Evolutionary conservation across 1,140 invertebrate species (phyloP), one percentile per base, ranked within the genome.

Genomic region (Drosophila saltans): DNA sequence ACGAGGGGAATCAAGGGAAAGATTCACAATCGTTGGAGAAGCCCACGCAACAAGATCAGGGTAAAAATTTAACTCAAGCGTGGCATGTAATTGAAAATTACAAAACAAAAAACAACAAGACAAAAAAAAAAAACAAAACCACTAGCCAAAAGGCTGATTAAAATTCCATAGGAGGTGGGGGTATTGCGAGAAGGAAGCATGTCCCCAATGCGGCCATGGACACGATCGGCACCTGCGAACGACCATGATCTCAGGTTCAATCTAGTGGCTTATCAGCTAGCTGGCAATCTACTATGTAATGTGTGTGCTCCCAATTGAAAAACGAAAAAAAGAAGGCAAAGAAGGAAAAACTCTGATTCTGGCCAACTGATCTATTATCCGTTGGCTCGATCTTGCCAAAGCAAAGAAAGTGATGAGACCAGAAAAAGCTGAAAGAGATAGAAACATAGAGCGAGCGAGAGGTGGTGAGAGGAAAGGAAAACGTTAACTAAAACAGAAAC

Each of bases 61-160:
- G 45, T 59, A 60, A 76, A 69, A 66, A 66, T 67, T 64, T 74
- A 45, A 64, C 73, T 82, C 83, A 66, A 86, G 80, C 84, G 84
- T 89, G 84, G 78, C 84, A 78, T 89, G 84, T 89, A 89, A 89
- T 89, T 89, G 85, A 78, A 89, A 84, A 79, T 73, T 90, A 84
- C 60, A 69, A 65, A 71, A 21, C 62, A 11, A 28, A 48, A 48
- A 48, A 9, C 39, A 52, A 36, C 3, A 36, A 36, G 33, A 7
- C 33, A 36, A 21, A 68, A 11, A 28, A 48, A 48, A 26, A 26
- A 52, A 24, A 39, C 1, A 40, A 40, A 40, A 40, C 4, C 39
- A 52, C 45, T 52, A 52, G 73, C 75, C 52, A 36, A 67, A 70
- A 74, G 78, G 69, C 80, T 89, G 84, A 89, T 89, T 89, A 89